phyloP scores from a whole-genome alignment of 2,113 vertebrate genomes.

The Atlantisia rogersi region DNA sequence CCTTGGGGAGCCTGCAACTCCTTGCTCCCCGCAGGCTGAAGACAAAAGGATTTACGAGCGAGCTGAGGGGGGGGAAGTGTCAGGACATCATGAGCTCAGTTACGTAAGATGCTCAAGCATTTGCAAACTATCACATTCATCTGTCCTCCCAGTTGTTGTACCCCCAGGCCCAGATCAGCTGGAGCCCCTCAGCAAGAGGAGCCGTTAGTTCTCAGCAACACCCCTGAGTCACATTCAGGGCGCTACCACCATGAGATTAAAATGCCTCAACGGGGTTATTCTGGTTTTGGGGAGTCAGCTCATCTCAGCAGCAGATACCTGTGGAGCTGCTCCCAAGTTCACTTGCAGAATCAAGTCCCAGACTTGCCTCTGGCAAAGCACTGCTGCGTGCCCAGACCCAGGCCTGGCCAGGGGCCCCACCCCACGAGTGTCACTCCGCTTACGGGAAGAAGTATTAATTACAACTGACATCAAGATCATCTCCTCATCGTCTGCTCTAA shows the following conservation, averaged over 20 bases:
- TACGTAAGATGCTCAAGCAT: neutral
- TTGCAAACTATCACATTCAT: neutral
- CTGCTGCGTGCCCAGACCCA: neutral
- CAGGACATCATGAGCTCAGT: neutral
- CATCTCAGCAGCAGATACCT: neutral
- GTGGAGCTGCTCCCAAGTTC: neutral
- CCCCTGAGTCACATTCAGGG: neutral
- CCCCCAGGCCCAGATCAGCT: neutral
- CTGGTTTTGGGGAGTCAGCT: neutral
- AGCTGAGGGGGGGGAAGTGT: neutral
- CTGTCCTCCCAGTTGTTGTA: neutral
- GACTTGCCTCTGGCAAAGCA: neutral
- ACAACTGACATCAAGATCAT: neutral
- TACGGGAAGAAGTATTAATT: neutral
- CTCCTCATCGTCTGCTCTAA: neutral
- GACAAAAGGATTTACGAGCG: neutral
- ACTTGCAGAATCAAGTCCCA: neutral
- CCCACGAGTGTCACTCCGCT: neutral
- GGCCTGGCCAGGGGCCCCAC: fast-evolving
- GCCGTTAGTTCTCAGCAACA: neutral
- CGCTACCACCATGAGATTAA: neutral
- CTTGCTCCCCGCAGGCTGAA: neutral
- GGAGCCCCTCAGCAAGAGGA: neutral
- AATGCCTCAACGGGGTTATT: neutral
- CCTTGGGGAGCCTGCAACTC: too few relatives aligned